Evolutionary conservation across 2,888 invertebrate species (phyloP).

Genomic region (Phortica magna): DNA sequence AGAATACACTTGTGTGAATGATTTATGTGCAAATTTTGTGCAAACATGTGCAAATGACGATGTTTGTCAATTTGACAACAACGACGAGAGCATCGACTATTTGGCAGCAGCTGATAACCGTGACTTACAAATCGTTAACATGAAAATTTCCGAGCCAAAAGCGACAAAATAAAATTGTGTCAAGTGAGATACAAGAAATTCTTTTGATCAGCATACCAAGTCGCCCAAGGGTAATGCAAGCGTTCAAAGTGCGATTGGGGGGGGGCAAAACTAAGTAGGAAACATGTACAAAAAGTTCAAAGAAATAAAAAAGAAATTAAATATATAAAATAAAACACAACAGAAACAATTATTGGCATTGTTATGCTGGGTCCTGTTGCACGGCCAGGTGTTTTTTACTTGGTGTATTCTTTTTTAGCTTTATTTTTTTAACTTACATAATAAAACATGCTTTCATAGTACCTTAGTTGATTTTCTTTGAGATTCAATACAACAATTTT

Average conservation of each 20-base stretch:
- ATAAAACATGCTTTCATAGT: too few species aligned
- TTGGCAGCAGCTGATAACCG: slow-evolving; percentile 25
- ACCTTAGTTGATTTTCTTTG: not conserved
- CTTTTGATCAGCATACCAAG: not conserved
- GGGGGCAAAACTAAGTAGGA: too few species aligned
- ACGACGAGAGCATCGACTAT: slow-evolving; percentile 2
- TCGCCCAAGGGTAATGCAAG: not conserved
- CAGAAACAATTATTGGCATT: slow-evolving; percentile 9
- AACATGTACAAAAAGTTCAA: not conserved
- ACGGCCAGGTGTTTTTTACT: not conserved
- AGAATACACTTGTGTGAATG: not conserved
- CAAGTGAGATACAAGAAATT: not conserved
- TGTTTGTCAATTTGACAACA: not conserved
- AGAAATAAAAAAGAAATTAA: not conserved
- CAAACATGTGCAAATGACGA: not conserved
- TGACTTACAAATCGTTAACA: slow-evolving; percentile 52
- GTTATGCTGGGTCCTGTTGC: not conserved
- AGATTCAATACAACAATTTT: not conserved
- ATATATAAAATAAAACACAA: not conserved
- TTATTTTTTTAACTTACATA: not conserved
- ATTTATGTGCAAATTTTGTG: not conserved
- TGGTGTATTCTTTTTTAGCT: not conserved
- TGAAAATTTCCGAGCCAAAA: slow-evolving; percentile 5
- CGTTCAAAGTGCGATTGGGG: not conserved
- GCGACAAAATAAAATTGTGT: not conserved